Evolutionary conservation across 2,797 vertebrate genomes (phyloP).

Genomic region (Neosilurus mollespiculum): DNA sequence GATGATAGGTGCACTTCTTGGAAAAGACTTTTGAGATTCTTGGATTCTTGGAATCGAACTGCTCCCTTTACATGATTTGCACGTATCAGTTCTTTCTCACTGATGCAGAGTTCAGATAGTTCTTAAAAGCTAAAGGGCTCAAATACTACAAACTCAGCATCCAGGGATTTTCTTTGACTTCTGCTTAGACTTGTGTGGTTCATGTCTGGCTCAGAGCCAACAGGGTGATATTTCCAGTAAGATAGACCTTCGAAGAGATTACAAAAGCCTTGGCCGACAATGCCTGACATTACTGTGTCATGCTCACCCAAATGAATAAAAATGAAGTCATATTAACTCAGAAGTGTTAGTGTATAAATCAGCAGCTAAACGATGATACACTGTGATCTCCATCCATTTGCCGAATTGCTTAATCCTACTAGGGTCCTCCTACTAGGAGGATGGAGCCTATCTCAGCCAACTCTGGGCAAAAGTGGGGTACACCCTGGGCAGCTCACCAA

Average conservation of each 20-base stretch:
- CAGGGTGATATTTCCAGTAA: slow-evolving; percentile 3
- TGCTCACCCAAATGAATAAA: slow-evolving; percentile 15
- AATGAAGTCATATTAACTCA: not conserved
- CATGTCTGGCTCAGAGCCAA: slow-evolving; percentile 7
- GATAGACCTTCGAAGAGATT: slow-evolving; percentile 6
- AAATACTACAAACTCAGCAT: slow-evolving; percentile 6
- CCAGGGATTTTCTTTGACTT: not conserved
- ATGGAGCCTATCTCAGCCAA: too few species aligned
- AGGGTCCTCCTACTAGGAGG: too few species aligned
- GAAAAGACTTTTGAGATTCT: slow-evolving; percentile 12
- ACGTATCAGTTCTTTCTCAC: slow-evolving; percentile 12
- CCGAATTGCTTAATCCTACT: too few species aligned
- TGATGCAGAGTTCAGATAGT: not conserved
- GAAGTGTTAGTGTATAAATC: not conserved
- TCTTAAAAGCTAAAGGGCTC: slow-evolving; percentile 14
- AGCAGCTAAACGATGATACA: not conserved
- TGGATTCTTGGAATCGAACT: slow-evolving; percentile 32
- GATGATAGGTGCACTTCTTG: slow-evolving; percentile 24
- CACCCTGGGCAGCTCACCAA: too few species aligned
- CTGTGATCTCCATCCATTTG: not conserved
- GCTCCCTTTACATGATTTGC: slow-evolving; percentile 16
- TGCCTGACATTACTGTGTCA: not conserved
- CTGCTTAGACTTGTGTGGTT: not conserved
- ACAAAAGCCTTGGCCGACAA: not conserved
- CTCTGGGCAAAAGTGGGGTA: too few species aligned